Evolutionary conservation across 2,888 invertebrate genomes (phyloP).

Genomic region (Tachina grossa): DNA sequence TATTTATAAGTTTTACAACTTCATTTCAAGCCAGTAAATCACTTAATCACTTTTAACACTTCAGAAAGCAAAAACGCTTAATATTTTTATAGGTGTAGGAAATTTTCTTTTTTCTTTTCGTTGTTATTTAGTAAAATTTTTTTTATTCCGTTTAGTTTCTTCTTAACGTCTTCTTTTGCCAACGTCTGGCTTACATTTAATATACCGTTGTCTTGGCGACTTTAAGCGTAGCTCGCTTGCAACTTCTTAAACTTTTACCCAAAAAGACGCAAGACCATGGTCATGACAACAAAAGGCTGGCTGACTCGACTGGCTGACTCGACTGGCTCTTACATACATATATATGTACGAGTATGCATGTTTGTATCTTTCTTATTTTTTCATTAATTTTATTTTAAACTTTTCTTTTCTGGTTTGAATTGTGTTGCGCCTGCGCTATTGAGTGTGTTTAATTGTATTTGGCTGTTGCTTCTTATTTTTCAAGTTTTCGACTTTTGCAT

Average conservation of each 20-base stretch:
- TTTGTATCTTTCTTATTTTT: constrained; percentile 14
- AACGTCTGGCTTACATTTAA: constrained; percentile 69
- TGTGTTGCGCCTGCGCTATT: constrained; percentile 45
- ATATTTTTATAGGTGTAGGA: constrained; percentile 5
- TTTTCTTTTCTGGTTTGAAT: constrained; percentile 65
- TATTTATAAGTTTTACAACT: constrained; percentile 30
- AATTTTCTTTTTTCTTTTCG: constrained; percentile 2
- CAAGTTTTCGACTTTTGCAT: constrained; percentile 49
- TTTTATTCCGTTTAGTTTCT: constrained; percentile 66
- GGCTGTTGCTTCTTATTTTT: constrained; percentile 55
- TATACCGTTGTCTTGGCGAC: constrained; percentile 53
- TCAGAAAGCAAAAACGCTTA: constrained; percentile 5
- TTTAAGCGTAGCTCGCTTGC: constrained; percentile 64
- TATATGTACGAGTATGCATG: not conserved
- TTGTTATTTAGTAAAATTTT: not conserved
- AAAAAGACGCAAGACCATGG: constrained; percentile 60
- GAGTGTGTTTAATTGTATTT: constrained; percentile 18
- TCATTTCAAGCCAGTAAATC: constrained; percentile 18
- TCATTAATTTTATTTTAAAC: constrained; percentile 38
- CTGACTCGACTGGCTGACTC: constrained; percentile 11
- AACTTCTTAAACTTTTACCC: constrained; percentile 71
- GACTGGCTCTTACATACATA: constrained; percentile 48
- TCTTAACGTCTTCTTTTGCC: constrained; percentile 68
- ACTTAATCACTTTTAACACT: constrained; percentile 14
- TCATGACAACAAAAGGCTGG: constrained; percentile 62